A percentile compares a stretch with the other conserved stretches of the same genome.
Evolutionary conservation across 2,113 vertebrate species (phyloP).

Genomic region (Malaclemys terrapin): DNA sequence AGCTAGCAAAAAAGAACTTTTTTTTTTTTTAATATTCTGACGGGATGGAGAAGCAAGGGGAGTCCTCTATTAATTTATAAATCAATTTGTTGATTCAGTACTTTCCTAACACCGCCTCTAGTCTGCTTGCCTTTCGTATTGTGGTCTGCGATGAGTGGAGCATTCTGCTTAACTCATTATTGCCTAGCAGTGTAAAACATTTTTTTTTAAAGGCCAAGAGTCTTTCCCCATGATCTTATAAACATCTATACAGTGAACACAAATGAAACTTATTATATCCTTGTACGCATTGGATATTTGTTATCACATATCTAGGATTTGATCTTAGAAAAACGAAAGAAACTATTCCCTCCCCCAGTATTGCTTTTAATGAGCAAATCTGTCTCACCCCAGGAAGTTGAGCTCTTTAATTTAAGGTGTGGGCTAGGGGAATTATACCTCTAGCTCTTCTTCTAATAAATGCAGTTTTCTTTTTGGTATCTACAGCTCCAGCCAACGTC

Average conservation of each 20-base stretch:
- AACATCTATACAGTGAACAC: not conserved
- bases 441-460: not conserved
- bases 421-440: not conserved
- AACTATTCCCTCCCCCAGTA: not conserved
- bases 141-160: not conserved
- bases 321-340: not conserved
- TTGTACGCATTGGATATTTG: not conserved
- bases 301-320: not conserved
- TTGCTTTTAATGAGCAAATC: conserved; percentile 41
- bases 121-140: not conserved
- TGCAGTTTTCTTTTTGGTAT: not conserved
- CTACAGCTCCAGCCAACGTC: not conserved
- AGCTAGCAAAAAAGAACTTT: too few relatives aligned
- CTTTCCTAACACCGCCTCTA: not conserved
- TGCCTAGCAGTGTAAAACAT: not conserved
- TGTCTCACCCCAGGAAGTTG: conserved; percentile 31
- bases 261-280: too few relatives aligned
- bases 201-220: not conserved
- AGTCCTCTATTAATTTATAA: too few relatives aligned
- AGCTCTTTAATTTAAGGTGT: not conserved
- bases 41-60: too few relatives aligned
- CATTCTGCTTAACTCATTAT: not conserved
- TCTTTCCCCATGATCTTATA: not conserved
- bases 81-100: too few relatives aligned
- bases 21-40: too few relatives aligned